These are phyloP conservation scores for Nomada ruficornis DNA, from an alignment of 2,888 invertebrate species.

Conservation along the genomic window DNA sequence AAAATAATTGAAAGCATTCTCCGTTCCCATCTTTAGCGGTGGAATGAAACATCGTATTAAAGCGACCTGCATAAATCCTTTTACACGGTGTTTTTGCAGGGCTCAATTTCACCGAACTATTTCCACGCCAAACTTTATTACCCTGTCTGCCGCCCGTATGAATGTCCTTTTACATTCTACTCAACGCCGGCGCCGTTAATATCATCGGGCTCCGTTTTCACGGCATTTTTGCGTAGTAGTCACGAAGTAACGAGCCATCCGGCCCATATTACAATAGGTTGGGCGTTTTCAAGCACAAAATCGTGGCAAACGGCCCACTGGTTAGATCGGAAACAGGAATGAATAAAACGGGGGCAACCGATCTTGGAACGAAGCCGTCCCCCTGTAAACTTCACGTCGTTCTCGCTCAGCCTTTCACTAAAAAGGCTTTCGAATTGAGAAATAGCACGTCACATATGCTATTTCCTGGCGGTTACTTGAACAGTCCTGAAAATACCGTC, in stretches of 20 bases:
- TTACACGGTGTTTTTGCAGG: constrained; percentile 51
- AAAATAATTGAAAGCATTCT: not conserved
- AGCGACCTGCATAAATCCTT: constrained; percentile 51
- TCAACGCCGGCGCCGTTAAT: constrained; percentile 64
- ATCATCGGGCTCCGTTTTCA: constrained; percentile 54
- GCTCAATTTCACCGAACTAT: constrained; percentile 60
- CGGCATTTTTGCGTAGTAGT: constrained; percentile 37
- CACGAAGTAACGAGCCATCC: too few relatives aligned
- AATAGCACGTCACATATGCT: not conserved
- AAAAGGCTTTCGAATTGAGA: not conserved
- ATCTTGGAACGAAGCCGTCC: constrained; percentile 23
- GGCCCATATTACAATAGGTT: not conserved
- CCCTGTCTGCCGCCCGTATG: constrained; percentile 59
- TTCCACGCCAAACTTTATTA: constrained; percentile 61
- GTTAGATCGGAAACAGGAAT: constrained; percentile 34
- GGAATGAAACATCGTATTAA: not conserved
- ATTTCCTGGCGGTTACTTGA: not conserved
- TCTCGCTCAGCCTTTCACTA: not conserved
- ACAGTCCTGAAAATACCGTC: not conserved
- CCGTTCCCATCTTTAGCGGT: too few relatives aligned
- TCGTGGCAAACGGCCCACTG: constrained; percentile 45
- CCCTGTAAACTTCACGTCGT: constrained; percentile 30
- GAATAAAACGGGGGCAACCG: constrained; percentile 24
- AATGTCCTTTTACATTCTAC: constrained; percentile 61
- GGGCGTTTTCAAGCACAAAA: constrained; percentile 37